Percentiles rank a stretch among this genome's conserved stretches.
Evolutionary conservation across 2,888 invertebrate genomes (phyloP).

Genomic region (Thecocarcelia acutangulata): DNA sequence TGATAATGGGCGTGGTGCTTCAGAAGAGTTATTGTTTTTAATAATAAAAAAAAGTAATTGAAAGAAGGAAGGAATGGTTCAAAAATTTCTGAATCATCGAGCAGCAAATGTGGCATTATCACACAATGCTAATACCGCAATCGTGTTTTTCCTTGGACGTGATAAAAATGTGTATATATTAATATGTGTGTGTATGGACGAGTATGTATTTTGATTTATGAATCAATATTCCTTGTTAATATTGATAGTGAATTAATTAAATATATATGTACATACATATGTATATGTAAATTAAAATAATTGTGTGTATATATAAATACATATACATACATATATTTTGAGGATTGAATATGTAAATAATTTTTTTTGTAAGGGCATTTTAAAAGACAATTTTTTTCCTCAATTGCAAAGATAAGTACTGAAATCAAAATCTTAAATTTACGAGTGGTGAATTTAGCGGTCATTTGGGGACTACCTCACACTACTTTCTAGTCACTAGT

Average conservation of each 20-base stretch:
- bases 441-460: too few species aligned
- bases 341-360: too few species aligned
- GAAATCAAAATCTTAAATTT: too few species aligned
- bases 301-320: conserved; percentile 6
- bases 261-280: neutral
- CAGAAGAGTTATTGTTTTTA: conserved; percentile 31
- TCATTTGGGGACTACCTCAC: too few species aligned
- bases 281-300: neutral
- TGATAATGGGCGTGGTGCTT: conserved; percentile 50
- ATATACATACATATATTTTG: conserved; percentile 29
- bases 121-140: conserved; percentile 2
- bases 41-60: neutral
- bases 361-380: too few species aligned
- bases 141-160: neutral
- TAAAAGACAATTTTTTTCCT: too few species aligned
- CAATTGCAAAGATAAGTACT: too few species aligned
- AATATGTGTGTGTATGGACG: too few species aligned
- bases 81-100: conserved; percentile 33
- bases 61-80: conserved; percentile 1
- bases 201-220: neutral
- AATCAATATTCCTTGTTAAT: conserved; percentile 1
- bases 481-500: too few species aligned
- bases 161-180: conserved; percentile 15
- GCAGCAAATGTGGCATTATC: conserved; percentile 15
- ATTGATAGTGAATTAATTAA: neutral